Percentiles rank a stretch among this genome's conserved stretches.
Evolutionary conservation across 2,113 vertebrate genomes (phyloP).

Genomic region (Callithrix jacchus): DNA sequence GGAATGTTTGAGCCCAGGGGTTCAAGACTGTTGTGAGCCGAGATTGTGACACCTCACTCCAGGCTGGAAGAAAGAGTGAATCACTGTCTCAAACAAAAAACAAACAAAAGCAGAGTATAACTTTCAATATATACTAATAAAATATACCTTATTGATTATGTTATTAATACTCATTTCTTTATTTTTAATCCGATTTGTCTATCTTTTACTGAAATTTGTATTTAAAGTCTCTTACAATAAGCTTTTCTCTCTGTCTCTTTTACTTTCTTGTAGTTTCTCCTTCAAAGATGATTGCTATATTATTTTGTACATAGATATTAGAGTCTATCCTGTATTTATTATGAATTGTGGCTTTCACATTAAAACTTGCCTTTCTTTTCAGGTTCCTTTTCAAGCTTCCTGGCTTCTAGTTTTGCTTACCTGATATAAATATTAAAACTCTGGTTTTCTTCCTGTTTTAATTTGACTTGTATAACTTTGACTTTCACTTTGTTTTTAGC

Average conservation of each 20-base stretch:
- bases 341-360: background rate
- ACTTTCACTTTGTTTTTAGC: background rate
- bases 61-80: too few relatives aligned
- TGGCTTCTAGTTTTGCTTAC: background rate
- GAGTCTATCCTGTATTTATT: background rate
- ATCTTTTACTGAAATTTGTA: background rate
- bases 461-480: background rate
- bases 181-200: background rate
- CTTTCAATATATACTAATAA: background rate
- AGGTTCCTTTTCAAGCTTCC: background rate
- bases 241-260: background rate
- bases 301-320: background rate
- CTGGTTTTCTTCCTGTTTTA: background rate
- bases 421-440: background rate
- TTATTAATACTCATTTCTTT: background rate
- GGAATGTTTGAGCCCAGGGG: too few relatives aligned
- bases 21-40: too few relatives aligned
- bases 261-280: background rate
- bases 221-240: background rate
- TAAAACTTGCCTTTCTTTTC: background rate
- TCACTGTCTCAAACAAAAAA: too few relatives aligned
- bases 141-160: background rate
- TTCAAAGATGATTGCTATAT: background rate
- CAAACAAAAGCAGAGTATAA: background rate
- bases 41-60: too few relatives aligned